Base-by-base conservation (phyloP, 2,113 vertebrate genomes). In the Stigmatopora argus region DNA sequence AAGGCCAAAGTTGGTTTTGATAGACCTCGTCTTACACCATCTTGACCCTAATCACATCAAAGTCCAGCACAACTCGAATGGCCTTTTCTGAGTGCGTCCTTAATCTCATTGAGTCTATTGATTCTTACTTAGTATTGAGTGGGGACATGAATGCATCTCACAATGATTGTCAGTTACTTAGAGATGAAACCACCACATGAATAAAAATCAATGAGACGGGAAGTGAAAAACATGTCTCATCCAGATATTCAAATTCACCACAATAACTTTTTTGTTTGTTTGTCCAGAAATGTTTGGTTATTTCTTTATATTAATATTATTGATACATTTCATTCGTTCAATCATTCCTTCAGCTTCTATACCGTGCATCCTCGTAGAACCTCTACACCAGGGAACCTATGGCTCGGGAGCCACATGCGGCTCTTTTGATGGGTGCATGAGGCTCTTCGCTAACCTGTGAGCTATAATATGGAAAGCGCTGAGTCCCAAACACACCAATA, bases 71-170 rank as follows among this genome's bases (percentile, higher is more conserved):
- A 13, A 12, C 26, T 14, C 12, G 1, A 55, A 55, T 55, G 52
- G 52, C 5, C 12, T 7, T 1, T 21, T 55, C 52, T 55, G 23
- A 26, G 52, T 55, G 14, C 13, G 21, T 21, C 23, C 52, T 26
- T 87, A 84, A 86, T 85, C 88, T 81, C 81, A 58, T 81, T 63
- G 19, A 41, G 64, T 70, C 69, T 81, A 87, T 87, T 87, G 88
- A 88, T 88, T 87, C 80, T 78, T 80, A 49, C 76, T 85, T 73
- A 71, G 60, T 72, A 64, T 68, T 68, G 75, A 83, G 67, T 73
- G 69, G 69, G 62, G 69, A 70, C 68, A 71, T 80, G 60, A 79
- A 73, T 81, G 72, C 38, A 7, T 62, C 71, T 45, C n/a, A 52
- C 69, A 44, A 66, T 47, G 67, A 67, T 1, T 18, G 68, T 51